These are phyloP conservation scores for Napeogenes inachia DNA, from an alignment of 2,888 invertebrate genomes.

Conservation along the genomic window DNA sequence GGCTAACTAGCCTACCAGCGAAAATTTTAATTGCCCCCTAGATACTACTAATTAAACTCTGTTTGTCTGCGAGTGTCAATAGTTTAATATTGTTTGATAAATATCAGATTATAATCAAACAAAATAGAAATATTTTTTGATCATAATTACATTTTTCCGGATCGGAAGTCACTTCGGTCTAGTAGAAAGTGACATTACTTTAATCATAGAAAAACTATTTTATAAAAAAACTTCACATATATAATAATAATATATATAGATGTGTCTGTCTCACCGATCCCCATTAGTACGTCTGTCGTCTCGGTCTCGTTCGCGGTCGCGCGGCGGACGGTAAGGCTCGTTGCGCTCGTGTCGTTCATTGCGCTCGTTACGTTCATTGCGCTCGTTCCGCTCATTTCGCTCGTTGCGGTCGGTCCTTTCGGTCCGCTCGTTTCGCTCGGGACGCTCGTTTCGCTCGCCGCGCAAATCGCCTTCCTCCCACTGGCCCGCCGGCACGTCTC, in stretches of 20 bases:
- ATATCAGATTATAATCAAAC: too few species aligned
- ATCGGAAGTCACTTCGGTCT: too few species aligned
- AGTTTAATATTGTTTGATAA: too few species aligned
- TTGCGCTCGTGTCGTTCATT: conserved; percentile 28
- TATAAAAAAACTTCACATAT: background rate
- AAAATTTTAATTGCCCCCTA: too few species aligned
- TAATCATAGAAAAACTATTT: too few species aligned
- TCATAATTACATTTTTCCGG: too few species aligned
- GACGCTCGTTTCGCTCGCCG: conserved; percentile 30
- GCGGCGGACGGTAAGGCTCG: conserved; percentile 36
- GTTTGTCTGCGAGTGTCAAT: too few species aligned
- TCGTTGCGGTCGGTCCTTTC: conserved; percentile 30
- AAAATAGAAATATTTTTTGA: too few species aligned
- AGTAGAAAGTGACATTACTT: too few species aligned
- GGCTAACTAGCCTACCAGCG: too few species aligned
- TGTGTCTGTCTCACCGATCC: conserved; percentile 44
- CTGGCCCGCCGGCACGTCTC: conserved; percentile 67
- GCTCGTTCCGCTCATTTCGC: conserved; percentile 28
- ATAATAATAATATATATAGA: conserved; percentile 14
- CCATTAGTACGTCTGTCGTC: conserved; percentile 46
- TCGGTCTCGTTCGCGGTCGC: conserved; percentile 34
- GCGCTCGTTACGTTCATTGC: conserved; percentile 33
- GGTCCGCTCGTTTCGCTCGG: conserved; percentile 39
- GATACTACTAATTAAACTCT: too few species aligned
- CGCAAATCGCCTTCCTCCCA: conserved; percentile 44